Base-by-base conservation (phyloP, 2,888 invertebrate genomes). In the Bursaphelenchus okinawaensis region DNA sequence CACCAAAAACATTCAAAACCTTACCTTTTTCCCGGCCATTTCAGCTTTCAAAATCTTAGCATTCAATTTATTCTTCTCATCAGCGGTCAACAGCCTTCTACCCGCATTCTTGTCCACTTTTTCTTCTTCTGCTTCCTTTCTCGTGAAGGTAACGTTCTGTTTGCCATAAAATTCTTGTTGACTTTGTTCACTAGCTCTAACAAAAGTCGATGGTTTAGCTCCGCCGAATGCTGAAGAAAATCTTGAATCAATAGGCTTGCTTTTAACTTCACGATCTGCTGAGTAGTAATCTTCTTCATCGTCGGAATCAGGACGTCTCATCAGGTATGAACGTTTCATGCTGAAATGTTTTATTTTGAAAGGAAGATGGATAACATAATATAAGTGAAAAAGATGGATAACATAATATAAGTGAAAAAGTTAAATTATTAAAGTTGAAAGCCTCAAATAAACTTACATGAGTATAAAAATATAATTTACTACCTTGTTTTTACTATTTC, bases 11-110 rank as follows among this genome's bases (percentile, higher is more conserved):
- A 23, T 22, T 61, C 55, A 9, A 24, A 26, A 61, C 23, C 69
- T 58, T 20, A 87, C 88, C 75, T 83, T 84, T 82, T 94, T 89
- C 20, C 93, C 94, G 87, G 92, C 88, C 75, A 98, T 88, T 87
- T 96, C 93, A 16, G 95, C 94, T 86, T 93, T 93, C 0, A 96
- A 86, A 69, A 93, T 88, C 85, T 90, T 92, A 1, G 94, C 92
- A 51, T 89, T 92, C 52, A 98, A 83, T 75, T 89, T 89, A 84
- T 96, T 98, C 87, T 93, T 88, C 83, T 95, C 90, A 59, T 79
- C 82, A 22, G 62, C 63, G 7, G 58, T 72, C 23, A 70, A 24
- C 8, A 55, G 63, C 23, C 68, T 40, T 8, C 12, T 20, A n/a
- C n/a, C 16, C 2, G 12, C 40, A 12, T n/a, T 23, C 7, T 16